Evolutionary conservation across 2,888 invertebrate genomes (phyloP), one percentile per base, ranked within the genome.

Genomic region (Gastrophysa polygoni): DNA sequence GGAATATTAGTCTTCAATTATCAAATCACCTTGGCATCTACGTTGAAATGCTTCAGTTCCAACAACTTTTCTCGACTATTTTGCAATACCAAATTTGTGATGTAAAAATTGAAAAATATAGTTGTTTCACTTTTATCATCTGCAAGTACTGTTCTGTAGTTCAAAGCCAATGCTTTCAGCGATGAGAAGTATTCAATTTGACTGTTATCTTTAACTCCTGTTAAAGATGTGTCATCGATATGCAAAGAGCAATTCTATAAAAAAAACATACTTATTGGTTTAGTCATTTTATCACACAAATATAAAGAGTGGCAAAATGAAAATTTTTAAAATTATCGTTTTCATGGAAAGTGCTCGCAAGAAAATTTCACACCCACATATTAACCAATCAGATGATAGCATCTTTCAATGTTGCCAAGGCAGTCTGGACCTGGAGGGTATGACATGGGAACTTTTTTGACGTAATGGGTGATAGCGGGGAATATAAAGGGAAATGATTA

Each of bases 101-200:
- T 81, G 69, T 87, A 85, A 70, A 89, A 83, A 55, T 88, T 88
- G 54, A 89, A 86, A 67, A 87, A 85, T 66, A 89, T 82, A 3
- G 67, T 66, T 14, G 62, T 56, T 51, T 69, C 67, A 34, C 69
- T 71, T 55, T 69, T 76, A 20, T 78, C 76, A 21, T 68, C 66
- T 44, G 76, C 74, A 8, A 67, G 58, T 59, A 73, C 68, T 28
- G 78, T 75, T 62, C 74, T 69, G 63, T 79, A 79, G 46, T 73
- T 78, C 46, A 81, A 62, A 2, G 71, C 69, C 32, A 81, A 70
- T 18, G 71, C 75, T 63, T 79, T 77, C 32, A 82, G 66, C 1
- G 75, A 87, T 62, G 91, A 88, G 75, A 87, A 88, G 71, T 91
- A 90, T 74, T 89, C 89, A 32, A 89, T 88, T 72, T 88, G 86